Percentiles rank a stretch among this genome's conserved stretches.
These are phyloP conservation scores for Drosophila neotestacea DNA, from an alignment of 2,888 invertebrate species.

Conservation along the genomic window DNA sequence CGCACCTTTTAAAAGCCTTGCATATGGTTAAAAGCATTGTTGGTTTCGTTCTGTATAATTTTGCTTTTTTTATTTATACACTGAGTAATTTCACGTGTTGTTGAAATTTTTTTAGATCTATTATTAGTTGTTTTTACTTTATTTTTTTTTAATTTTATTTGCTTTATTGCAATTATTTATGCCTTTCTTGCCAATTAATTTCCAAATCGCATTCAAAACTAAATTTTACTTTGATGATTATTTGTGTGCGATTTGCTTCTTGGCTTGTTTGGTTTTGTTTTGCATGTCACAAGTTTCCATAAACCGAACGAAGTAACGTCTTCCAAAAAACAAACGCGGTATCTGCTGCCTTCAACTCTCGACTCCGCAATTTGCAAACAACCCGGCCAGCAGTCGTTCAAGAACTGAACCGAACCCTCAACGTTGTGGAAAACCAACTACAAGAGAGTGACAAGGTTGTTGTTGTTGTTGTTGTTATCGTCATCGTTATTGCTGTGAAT, in stretches of 20 bases:
- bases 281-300: constrained; percentile 55
- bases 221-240: constrained; percentile 63
- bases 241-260: constrained; percentile 34
- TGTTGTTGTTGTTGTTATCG: constrained; percentile 26
- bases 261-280: constrained; percentile 26
- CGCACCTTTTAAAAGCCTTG: constrained; percentile 46
- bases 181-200: constrained; percentile 58
- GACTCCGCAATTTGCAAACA: constrained; percentile 60
- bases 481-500: constrained; percentile 48
- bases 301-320: constrained; percentile 54
- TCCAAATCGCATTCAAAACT: constrained; percentile 47
- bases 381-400: constrained; percentile 78
- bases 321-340: constrained; percentile 43
- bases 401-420: constrained; percentile 67
- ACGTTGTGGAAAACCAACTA: constrained; percentile 49
- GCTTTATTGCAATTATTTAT: constrained; percentile 52
- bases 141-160: constrained; percentile 44
- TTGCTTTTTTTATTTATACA: constrained; percentile 34
- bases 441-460: constrained; percentile 35
- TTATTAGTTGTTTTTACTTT: constrained; percentile 34
- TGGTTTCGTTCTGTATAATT: constrained; percentile 15
- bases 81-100: constrained; percentile 42
- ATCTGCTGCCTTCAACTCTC: constrained; percentile 38
- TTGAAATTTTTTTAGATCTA: constrained; percentile 34
- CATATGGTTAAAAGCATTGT: constrained; percentile 28